Evolutionary conservation across 1,140 invertebrate species (phyloP).

Genomic region (Drosophila tsacasi): DNA sequence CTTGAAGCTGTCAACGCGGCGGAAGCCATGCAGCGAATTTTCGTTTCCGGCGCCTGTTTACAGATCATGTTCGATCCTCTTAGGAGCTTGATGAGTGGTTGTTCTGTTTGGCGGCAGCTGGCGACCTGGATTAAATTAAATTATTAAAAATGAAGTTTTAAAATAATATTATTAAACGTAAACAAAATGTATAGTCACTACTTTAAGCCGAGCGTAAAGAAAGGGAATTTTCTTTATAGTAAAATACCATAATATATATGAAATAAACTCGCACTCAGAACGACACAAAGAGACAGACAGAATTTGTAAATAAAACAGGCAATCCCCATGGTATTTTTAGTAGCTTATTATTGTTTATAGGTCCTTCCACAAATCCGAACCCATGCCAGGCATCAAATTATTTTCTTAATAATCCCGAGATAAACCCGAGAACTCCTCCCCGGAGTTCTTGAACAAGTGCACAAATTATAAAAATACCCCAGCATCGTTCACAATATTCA

Average conservation of each 20-base stretch:
- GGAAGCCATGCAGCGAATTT: constrained; percentile 73
- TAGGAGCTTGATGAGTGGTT: not conserved
- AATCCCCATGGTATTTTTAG: constrained; percentile 70
- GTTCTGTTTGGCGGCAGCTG: not conserved
- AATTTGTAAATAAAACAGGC: constrained; percentile 73
- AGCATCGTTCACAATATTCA: constrained; percentile 67
- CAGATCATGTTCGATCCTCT: constrained; percentile 18
- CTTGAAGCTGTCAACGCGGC: constrained; percentile 50
- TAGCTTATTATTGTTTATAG: constrained; percentile 77
- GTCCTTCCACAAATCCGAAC: constrained; percentile 45
- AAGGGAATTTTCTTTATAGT: constrained; percentile 65
- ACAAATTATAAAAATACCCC: constrained; percentile 52
- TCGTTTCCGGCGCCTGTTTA: constrained; percentile 59
- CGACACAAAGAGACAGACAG: constrained; percentile 46
- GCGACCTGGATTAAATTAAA: constrained; percentile 57
- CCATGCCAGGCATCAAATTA: constrained; percentile 78
- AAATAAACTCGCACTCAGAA: constrained; percentile 54
- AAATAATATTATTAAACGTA: constrained; percentile 82
- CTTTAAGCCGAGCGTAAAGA: constrained; percentile 74
- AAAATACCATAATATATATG: constrained; percentile 54
- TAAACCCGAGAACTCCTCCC: constrained; percentile 3
- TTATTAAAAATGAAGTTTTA: constrained; percentile 76
- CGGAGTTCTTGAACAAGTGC: constrained; percentile 32
- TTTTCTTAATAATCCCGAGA: constrained; percentile 59
- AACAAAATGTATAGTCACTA: constrained; percentile 85